These are phyloP conservation scores for Caenorhabditis sp. DNA, from an alignment of 2,888 invertebrate species.

Conservation along the genomic window DNA sequence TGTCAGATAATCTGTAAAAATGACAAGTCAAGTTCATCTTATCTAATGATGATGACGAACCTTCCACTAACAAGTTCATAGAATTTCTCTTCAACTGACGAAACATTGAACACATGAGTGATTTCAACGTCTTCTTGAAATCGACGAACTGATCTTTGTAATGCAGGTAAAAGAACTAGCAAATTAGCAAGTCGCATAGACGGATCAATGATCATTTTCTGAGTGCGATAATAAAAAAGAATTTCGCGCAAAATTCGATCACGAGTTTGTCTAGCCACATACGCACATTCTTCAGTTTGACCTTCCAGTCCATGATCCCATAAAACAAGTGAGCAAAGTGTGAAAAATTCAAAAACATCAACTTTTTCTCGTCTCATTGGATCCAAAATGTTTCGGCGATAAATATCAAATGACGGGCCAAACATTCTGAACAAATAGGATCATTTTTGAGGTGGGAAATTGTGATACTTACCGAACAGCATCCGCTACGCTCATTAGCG, in stretches of 20 bases:
- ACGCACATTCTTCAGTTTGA: conserved; percentile 34
- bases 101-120: conserved; percentile 49
- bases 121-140: conserved; percentile 56
- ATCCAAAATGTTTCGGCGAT: conserved; percentile 46
- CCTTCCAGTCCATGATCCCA: conserved; percentile 55
- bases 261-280: conserved; percentile 22
- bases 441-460: neutral
- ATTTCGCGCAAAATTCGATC: conserved; percentile 39
- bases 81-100: conserved; percentile 44
- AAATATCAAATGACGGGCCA: conserved; percentile 46
- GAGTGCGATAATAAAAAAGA: conserved; percentile 38
- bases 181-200: conserved; percentile 40
- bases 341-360: conserved; percentile 47
- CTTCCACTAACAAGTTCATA: conserved; percentile 50
- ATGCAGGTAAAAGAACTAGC: conserved; percentile 41
- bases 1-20: conserved; percentile 16
- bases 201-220: conserved; percentile 32
- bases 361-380: conserved; percentile 47
- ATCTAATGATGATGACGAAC: neutral
- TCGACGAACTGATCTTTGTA: conserved; percentile 48
- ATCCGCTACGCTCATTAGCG: conserved; percentile 43
- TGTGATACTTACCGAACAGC: conserved; percentile 37
- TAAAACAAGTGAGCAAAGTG: conserved; percentile 40
- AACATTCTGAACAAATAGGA: conserved; percentile 36
- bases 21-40: neutral